These are phyloP conservation scores for Galbula dea DNA, from an alignment of 2,113 vertebrate genomes.

Conservation along the genomic window DNA sequence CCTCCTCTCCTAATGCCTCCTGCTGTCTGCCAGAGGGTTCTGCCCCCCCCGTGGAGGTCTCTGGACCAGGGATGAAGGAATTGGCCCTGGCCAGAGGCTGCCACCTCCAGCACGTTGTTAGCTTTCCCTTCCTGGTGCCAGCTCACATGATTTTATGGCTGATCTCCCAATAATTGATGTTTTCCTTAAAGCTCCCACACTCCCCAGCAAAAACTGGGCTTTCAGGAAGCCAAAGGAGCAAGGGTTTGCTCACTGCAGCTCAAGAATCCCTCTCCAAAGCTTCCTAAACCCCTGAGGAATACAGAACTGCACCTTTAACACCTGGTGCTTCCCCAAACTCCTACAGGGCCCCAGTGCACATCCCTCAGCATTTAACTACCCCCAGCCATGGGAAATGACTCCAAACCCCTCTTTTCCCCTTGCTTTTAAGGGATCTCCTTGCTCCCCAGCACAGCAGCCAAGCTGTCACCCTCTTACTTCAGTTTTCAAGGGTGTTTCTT, in stretches of 20 bases:
- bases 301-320: background rate
- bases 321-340: background rate
- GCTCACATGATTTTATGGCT: background rate
- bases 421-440: background rate
- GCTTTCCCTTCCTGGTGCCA: background rate
- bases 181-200: slow-evolving; percentile 9
- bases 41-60: background rate
- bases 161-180: slow-evolving; percentile 41
- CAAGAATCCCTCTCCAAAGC: background rate
- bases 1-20: background rate
- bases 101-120: background rate
- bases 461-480: background rate
- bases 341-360: rapidly evolving
- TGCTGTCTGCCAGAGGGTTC: background rate
- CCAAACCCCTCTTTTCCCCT: background rate
- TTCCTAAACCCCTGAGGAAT: rapidly evolving
- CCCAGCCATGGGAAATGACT: background rate
- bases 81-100: background rate
- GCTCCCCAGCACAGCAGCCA: background rate
- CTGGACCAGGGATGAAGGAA: background rate
- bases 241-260: background rate
- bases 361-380: background rate
- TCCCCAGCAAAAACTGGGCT: background rate
- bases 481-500: background rate
- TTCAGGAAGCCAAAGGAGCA: background rate